Evolutionary conservation across 1,140 invertebrate genomes (phyloP).

Genomic region (Listronotus oregonensis): DNA sequence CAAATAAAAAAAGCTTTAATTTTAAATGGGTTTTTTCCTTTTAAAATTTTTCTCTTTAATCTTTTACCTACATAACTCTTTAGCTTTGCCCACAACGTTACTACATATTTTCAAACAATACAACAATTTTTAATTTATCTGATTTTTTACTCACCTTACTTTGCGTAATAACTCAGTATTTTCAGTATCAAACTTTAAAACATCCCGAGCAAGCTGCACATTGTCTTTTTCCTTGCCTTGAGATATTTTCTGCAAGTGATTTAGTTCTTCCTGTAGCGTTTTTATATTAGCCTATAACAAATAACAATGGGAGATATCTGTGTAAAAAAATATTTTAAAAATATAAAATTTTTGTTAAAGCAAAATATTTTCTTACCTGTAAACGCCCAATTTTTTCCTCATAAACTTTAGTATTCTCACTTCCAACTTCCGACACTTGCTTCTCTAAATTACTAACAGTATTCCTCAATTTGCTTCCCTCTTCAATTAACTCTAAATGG

Average conservation of each 20-base stretch:
- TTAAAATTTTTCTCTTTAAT: too few relatives aligned
- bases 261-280: slow-evolving; percentile 46
- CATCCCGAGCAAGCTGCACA: slow-evolving; percentile 27
- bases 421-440: slow-evolving; percentile 51
- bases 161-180: slow-evolving; percentile 13
- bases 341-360: too few relatives aligned
- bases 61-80: too few relatives aligned
- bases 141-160: neutral
- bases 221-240: slow-evolving; percentile 36
- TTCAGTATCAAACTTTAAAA: slow-evolving; percentile 23
- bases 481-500: slow-evolving; percentile 49
- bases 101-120: too few relatives aligned
- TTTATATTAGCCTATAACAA: slow-evolving; percentile 47
- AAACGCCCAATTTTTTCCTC: slow-evolving; percentile 55
- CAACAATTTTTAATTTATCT: neutral
- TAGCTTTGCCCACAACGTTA: too few relatives aligned
- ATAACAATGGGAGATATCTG: too few relatives aligned
- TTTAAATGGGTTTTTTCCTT: too few relatives aligned
- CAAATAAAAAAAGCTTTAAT: too few relatives aligned
- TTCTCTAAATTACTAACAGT: slow-evolving; percentile 44
- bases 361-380: slow-evolving; percentile 15
- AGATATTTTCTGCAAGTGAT: slow-evolving; percentile 41
- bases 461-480: slow-evolving; percentile 35
- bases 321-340: too few relatives aligned
- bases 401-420: slow-evolving; percentile 55